These are phyloP conservation scores for Tetheella fluctuosa DNA, from an alignment of 2,888 invertebrate genomes.

Conservation along the genomic window DNA sequence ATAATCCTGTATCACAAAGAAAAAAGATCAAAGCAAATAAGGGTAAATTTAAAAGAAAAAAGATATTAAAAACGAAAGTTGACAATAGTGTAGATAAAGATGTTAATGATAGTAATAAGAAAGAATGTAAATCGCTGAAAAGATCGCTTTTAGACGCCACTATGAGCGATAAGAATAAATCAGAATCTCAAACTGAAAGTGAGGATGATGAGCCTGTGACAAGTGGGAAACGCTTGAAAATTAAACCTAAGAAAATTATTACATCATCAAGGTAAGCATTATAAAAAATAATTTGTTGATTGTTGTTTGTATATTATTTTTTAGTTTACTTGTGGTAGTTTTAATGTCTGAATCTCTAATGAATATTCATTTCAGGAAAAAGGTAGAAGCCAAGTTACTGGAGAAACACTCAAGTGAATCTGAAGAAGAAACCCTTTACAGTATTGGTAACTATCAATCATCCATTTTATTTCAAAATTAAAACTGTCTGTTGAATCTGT, in stretches of 20 bases:
- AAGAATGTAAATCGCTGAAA: constrained; percentile 67
- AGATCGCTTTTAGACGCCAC: constrained; percentile 65
- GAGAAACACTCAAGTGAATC: constrained; percentile 81
- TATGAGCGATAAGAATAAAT: constrained; percentile 71
- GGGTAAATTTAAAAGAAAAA: constrained; percentile 75
- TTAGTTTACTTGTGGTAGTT: constrained; percentile 14
- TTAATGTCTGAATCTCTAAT: neutral
- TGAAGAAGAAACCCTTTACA: constrained; percentile 76
- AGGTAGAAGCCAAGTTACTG: constrained; percentile 81
- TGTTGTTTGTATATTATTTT: neutral
- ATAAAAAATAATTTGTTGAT: constrained; percentile 5
- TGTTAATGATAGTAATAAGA: constrained; percentile 53
- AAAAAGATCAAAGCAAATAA: constrained; percentile 76
- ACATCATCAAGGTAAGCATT: constrained; percentile 64
- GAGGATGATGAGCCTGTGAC: constrained; percentile 71
- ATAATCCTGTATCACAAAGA: constrained; percentile 58
- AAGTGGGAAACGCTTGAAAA: constrained; percentile 75
- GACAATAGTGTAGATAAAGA: constrained; percentile 46
- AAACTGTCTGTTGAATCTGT: neutral
- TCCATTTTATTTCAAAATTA: neutral
- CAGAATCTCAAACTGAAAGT: constrained; percentile 78
- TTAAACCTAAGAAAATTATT: constrained; percentile 77
- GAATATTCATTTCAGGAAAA: constrained; percentile 67
- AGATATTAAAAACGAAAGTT: constrained; percentile 40
- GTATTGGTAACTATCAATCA: constrained; percentile 61